These are phyloP conservation scores for Epinephelus moara DNA, from an alignment of 2,113 vertebrate genomes.

Conservation along the genomic window DNA sequence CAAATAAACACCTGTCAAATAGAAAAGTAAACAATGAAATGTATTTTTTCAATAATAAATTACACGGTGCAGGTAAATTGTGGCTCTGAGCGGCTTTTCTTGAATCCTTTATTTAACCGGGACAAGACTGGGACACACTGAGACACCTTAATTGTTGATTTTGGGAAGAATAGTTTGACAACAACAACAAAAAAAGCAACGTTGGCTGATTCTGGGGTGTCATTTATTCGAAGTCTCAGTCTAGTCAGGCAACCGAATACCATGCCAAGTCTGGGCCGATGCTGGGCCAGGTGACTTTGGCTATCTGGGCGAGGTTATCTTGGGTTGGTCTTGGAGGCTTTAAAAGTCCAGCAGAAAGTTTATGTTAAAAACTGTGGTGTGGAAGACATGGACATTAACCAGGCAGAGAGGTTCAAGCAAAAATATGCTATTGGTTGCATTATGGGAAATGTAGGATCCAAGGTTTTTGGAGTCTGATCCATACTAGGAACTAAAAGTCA, in stretches of 20 bases:
- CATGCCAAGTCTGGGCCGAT: too few species aligned
- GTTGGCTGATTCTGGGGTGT: too few species aligned
- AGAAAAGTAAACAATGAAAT: not conserved
- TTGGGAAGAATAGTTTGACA: not conserved
- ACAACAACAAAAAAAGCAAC: too few species aligned
- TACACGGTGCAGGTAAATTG: not conserved
- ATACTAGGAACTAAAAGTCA: not conserved
- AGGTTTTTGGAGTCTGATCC: not conserved
- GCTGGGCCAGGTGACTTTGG: too few species aligned
- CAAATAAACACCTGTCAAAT: conserved; percentile 66
- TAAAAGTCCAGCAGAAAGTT: not conserved
- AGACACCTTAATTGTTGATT: not conserved
- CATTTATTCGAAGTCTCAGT: too few species aligned
- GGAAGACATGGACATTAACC: not conserved
- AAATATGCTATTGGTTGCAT: not conserved
- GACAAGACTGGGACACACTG: not conserved
- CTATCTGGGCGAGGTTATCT: not conserved
- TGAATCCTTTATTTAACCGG: not conserved
- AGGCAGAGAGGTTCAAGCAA: not conserved
- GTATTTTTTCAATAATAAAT: conserved; percentile 14
- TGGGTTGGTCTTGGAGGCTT: too few species aligned
- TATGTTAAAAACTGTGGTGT: not conserved
- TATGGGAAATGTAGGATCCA: not conserved
- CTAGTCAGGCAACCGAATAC: too few species aligned
- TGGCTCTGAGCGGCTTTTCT: not conserved